Evolutionary conservation across 2,888 invertebrate genomes (phyloP).

Genomic region (Clistopyga incitator): DNA sequence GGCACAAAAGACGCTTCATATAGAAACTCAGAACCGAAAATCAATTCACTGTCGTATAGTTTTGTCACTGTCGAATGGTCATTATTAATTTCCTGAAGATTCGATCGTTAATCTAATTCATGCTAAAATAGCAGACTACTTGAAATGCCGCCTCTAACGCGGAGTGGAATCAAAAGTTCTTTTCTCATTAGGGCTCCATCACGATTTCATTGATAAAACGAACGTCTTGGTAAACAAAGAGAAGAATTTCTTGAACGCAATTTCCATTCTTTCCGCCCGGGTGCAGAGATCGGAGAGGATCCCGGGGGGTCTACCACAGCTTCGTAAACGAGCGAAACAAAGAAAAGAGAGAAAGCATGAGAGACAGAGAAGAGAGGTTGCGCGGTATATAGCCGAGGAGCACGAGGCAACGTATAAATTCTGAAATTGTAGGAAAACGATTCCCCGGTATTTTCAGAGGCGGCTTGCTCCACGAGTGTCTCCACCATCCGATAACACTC

Average conservation of each 20-base stretch:
- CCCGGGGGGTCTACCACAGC: slow-evolving; percentile 12
- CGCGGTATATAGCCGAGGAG: slow-evolving; percentile 4
- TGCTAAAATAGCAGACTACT: neutral
- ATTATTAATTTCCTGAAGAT: too few species aligned
- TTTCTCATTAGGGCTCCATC: neutral
- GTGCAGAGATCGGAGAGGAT: slow-evolving; percentile 23
- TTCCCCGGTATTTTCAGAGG: slow-evolving; percentile 71
- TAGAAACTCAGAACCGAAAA: too few species aligned
- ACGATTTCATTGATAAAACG: neutral
- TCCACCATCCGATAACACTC: slow-evolving; percentile 80
- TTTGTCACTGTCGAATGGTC: too few species aligned
- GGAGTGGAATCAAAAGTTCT: neutral
- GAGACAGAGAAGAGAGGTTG: slow-evolving; percentile 23
- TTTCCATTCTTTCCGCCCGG: slow-evolving; percentile 35
- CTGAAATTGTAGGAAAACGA: slow-evolving; percentile 70
- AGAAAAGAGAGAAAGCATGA: slow-evolving; percentile 5
- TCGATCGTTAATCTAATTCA: neutral
- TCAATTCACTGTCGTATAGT: too few species aligned
- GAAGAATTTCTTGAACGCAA: slow-evolving; percentile 19
- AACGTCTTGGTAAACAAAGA: neutral
- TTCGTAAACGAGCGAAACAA: slow-evolving; percentile 43
- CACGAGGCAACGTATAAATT: slow-evolving; percentile 63
- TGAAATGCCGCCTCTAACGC: neutral
- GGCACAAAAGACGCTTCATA: too few species aligned
- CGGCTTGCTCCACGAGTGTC: slow-evolving; percentile 73